Evolutionary conservation across 2,888 invertebrate genomes (phyloP), one percentile per base, ranked within the genome.

Genomic region (Diadromus collaris): DNA sequence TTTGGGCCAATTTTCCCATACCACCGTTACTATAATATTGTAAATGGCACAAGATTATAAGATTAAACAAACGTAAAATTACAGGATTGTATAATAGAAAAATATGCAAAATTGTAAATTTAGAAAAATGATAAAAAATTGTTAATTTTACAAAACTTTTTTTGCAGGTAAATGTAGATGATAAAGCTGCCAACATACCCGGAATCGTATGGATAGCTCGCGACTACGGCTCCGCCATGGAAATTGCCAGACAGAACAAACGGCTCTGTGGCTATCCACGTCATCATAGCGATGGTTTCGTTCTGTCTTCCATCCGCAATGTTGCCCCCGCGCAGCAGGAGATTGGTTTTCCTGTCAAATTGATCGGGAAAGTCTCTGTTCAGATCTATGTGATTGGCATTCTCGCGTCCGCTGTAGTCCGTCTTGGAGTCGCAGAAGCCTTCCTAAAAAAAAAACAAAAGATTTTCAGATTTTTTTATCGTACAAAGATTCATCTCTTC

Each of bases 171-270:
- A 46, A 64, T 56, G 10, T 63, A 51, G 41, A 3, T 48, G 61
- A 56, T 46, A 58, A 60, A 38, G 3, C 3, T 7, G 19, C 6
- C 0, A 19, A 16, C 51, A 91, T 92, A 96, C 96, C 93, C 93
- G 19, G 95, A 95, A 90, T 97, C 99, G 88, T 94, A 99, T 0
- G 99, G 99, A 91, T 99, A 99, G 90, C 99, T 99, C 68, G 98
- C 99, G 1, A 99, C 99, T 0, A 99, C 93, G 44, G 99, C 97
- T 2, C 98, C 98, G n/a, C 98, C 98, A 89, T 98, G 98, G 64
- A 98, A 93, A 91, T 98, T 99, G 2, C 96, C 98, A 0, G 98
- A 98, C 64, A 98, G 92, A 41, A 98, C 98, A 90, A 98, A 99
- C 71, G 97, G 97, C 86, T 96, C 94, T 13, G 94, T 93, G 71